phyloP scores from a whole-genome alignment of 53 echinoderm and acorn worm species.

The Zoroaster sp. region DNA sequence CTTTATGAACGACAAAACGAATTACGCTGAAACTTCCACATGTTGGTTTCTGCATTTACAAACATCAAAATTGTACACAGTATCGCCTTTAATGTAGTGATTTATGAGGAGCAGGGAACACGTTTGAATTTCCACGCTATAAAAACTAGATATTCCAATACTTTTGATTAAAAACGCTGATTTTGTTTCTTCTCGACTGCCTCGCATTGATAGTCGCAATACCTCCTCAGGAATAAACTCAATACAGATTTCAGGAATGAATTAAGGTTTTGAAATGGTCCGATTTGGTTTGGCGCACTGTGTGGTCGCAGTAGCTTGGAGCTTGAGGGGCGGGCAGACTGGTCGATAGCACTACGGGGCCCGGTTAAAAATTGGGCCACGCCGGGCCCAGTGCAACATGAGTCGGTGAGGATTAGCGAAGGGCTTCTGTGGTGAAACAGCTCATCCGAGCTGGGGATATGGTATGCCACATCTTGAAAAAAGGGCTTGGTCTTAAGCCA shows the following conservation, averaged over 20 bases:
- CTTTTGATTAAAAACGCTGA: not conserved
- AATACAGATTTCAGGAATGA: no score
- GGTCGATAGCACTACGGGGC: constrained; percentile 11
- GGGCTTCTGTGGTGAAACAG: constrained; percentile 1
- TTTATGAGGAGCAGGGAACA: no score
- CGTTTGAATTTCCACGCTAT: not conserved
- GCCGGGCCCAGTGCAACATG: constrained; percentile 30
- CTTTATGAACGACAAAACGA: no score
- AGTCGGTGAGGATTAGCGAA: not conserved
- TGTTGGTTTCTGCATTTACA: no score
- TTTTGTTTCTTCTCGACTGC: not conserved
- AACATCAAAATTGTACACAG: no score
- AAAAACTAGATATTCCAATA: not conserved
- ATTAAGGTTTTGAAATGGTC: not conserved
- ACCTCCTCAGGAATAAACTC: no score
- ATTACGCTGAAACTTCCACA: no score
- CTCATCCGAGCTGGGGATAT: not conserved
- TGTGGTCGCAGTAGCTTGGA: constrained; percentile 31
- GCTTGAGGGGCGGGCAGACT: not conserved
- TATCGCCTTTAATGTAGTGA: no score
- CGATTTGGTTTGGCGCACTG: not conserved
- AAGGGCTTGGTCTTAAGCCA: constrained; percentile 59
- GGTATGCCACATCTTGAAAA: constrained; percentile 42
- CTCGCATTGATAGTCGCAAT: not conserved
- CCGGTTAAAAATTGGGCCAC: constrained; percentile 16